Conservation (phyloP, 2,888 invertebrate genomes). For the Morpho deidamia region DNA sequence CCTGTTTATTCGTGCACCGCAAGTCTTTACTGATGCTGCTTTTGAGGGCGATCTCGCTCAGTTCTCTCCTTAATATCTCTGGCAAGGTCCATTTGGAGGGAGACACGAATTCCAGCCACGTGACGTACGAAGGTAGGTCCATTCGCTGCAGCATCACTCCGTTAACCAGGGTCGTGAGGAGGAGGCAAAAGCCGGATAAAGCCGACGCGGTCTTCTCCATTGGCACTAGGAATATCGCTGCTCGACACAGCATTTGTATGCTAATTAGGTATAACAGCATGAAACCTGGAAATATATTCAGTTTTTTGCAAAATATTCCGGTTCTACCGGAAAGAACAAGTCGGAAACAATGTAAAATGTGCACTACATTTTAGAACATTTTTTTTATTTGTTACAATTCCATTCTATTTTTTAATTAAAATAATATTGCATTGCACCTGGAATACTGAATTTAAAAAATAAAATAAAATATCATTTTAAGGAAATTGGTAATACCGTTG, state of each 20-base stretch:
- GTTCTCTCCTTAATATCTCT: constrained; percentile 81
- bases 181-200: constrained; percentile 77
- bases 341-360: too few relatives aligned
- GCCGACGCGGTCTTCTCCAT: constrained; percentile 81
- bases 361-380: too few relatives aligned
- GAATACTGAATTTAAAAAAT: too few relatives aligned
- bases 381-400: too few relatives aligned
- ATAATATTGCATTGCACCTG: too few relatives aligned
- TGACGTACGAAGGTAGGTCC: constrained; percentile 81
- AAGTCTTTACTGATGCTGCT: constrained; percentile 67
- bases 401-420: too few relatives aligned
- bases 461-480: too few relatives aligned
- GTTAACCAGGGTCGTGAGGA: constrained; percentile 81
- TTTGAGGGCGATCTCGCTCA: constrained; percentile 80
- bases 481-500: too few relatives aligned
- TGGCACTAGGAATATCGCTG: constrained; percentile 82
- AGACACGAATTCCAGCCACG: constrained; percentile 83
- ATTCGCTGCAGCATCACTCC: constrained; percentile 84
- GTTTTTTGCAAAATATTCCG: too few relatives aligned
- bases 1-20: constrained; percentile 86
- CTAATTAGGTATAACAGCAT: constrained; percentile 84
- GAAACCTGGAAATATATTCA: constrained; percentile 75
- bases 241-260: constrained; percentile 82
- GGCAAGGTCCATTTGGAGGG: constrained; percentile 86
- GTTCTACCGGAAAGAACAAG: too few relatives aligned